Conservation (phyloP, 2,797 vertebrate species). For the Helarctos malayanus region DNA sequence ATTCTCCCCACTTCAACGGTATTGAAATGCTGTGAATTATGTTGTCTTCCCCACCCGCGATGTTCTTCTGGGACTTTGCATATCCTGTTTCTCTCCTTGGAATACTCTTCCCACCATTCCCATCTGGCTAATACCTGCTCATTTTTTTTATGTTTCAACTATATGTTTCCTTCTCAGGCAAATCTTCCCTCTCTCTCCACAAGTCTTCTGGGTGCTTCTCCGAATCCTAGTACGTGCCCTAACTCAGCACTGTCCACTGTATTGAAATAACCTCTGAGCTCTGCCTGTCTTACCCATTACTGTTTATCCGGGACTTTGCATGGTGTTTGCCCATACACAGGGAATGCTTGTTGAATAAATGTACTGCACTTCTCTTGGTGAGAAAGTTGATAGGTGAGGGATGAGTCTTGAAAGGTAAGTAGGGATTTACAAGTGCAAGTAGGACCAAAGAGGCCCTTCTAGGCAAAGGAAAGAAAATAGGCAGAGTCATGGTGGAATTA, state of each 20-base stretch:
- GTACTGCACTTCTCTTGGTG: background rate
- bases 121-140: background rate
- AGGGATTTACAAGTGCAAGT: background rate
- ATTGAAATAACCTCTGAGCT: background rate
- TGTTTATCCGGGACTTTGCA: background rate
- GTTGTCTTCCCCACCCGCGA: background rate
- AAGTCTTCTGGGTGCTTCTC: background rate
- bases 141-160: background rate
- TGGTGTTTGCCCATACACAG: background rate
- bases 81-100: background rate
- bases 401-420: constrained; percentile 4
- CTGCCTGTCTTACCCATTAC: background rate
- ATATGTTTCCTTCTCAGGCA: background rate
- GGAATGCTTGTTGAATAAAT: background rate
- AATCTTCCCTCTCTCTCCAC: background rate
- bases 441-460: background rate
- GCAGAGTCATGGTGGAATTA: background rate
- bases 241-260: background rate
- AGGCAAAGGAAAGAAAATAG: background rate
- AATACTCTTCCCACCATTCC: background rate
- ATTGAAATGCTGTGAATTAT: background rate
- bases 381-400: constrained; percentile 8
- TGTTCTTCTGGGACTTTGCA: background rate
- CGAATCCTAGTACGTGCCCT: background rate
- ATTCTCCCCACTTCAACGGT: background rate